A percentile compares a stretch with the other conserved stretches of the same genome.
phyloP scores from a whole-genome alignment of 2,113 vertebrate species.

The Sylvia atricapilla region DNA sequence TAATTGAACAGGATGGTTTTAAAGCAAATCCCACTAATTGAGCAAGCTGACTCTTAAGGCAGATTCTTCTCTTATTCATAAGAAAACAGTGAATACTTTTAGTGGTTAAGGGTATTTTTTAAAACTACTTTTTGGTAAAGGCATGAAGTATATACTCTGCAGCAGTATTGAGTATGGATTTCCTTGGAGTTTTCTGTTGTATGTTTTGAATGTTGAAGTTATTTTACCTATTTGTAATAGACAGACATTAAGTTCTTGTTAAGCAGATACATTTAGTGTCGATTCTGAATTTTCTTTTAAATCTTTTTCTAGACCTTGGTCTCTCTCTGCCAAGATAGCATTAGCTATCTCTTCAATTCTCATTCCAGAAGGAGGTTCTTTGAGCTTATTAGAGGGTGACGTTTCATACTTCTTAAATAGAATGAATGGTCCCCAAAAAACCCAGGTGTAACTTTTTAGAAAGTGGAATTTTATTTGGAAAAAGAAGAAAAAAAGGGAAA shows the following conservation, averaged over 20 bases:
- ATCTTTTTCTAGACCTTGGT: background rate
- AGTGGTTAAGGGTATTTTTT: background rate
- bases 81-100: background rate
- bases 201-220: background rate
- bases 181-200: background rate
- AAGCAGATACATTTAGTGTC: background rate
- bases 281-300: background rate
- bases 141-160: background rate
- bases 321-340: background rate
- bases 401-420: background rate
- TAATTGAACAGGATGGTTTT: slow-evolving; percentile 31
- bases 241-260: background rate
- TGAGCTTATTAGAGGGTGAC: background rate
- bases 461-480: background rate
- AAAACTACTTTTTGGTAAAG: background rate
- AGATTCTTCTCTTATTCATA: background rate
- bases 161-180: background rate
- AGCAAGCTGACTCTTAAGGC: background rate
- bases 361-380: background rate
- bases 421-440: background rate
- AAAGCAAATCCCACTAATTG: slow-evolving; percentile 35
- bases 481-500: background rate
- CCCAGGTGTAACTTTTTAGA: background rate
- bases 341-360: background rate
- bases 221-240: background rate